Evolutionary conservation across 2,113 vertebrate genomes (phyloP).

Genomic region (Puffinus mauretanicus): DNA sequence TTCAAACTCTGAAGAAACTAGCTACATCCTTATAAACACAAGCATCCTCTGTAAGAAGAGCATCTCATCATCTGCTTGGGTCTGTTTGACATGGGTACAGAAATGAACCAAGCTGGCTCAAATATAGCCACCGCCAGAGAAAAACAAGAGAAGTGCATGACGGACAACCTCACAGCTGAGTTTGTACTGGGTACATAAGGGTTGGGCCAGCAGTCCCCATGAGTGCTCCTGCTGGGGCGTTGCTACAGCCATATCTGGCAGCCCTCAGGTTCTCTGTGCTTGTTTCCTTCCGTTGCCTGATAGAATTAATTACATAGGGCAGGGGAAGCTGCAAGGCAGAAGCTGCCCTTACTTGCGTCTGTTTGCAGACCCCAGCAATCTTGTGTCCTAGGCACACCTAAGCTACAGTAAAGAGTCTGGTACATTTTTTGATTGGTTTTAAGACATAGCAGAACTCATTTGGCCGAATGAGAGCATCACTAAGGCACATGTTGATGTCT

Average conservation of each 20-base stretch:
- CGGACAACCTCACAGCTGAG: not conserved
- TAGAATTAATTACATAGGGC: not conserved
- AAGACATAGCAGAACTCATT: not conserved
- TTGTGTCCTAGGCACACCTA: not conserved
- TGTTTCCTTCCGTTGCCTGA: not conserved
- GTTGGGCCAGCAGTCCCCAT: not conserved
- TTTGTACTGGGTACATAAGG: not conserved
- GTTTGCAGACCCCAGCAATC: not conserved
- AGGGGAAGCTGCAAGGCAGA: not conserved
- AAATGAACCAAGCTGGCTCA: not conserved
- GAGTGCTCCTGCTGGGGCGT: not conserved
- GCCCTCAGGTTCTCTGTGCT: not conserved
- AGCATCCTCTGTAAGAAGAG: not conserved
- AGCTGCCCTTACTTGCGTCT: not conserved
- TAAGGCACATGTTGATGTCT: not conserved
- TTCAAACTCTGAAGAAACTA: not conserved
- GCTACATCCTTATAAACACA: not conserved
- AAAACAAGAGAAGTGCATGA: not conserved
- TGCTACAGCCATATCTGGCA: rapidly evolving
- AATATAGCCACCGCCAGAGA: not conserved
- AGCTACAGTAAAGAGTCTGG: not conserved
- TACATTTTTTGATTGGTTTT: not conserved
- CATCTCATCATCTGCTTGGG: not conserved
- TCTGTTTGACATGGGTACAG: not conserved
- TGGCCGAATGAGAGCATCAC: not conserved